Evolutionary conservation across 2,888 invertebrate genomes (phyloP), one percentile per base, ranked within the genome.

Genomic region (Thelaira solivaga): DNA sequence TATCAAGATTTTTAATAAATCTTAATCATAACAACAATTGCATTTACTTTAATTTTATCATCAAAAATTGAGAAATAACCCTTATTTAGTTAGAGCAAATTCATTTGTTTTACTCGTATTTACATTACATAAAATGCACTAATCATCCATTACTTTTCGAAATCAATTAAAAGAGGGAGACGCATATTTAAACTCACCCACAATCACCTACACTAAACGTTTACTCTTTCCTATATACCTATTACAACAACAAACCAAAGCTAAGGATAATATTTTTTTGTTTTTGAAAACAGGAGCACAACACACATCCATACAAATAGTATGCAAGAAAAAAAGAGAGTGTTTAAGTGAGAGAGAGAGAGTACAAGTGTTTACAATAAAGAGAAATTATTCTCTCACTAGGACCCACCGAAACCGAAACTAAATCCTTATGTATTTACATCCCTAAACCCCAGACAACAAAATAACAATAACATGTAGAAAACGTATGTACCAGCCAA

Each of bases 401-500:
- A 76, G 76, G 72, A 73, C 68, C 49, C 57, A 62, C 10, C 49
- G 5, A 61, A 39, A 22, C 34, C n/a, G n/a, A 39, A 53, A 67
- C 31, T 39, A n/a, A n/a, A n/a, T n/a, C n/a, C n/a, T n/a, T n/a
- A 55, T 49, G 11, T 39, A 13, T 53, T 36, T 4, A 62, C 55
- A 72, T 72, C 55, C 47, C 64, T 72, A 55, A n/a, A 55, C 45
- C 26, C n/a, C 53, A 62, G 26, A 53, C 39, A 36, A 22, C 36
- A 36, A 36, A 55, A 43, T 34, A n/a, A 34, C 18, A 55, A 43
- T 34, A n/a, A 34, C 18, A 41, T 16, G 26, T 53, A 61, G 18
- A 61, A 59, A 65, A 64, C 3, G 26, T 39, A 47, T 76, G 16
- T 45, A 18, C 10, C 72, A 69, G 65, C 76, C 76, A 65, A 65